Conservation (phyloP, 2,113 vertebrate genomes). For the Thinocorus orbignyianus region DNA sequence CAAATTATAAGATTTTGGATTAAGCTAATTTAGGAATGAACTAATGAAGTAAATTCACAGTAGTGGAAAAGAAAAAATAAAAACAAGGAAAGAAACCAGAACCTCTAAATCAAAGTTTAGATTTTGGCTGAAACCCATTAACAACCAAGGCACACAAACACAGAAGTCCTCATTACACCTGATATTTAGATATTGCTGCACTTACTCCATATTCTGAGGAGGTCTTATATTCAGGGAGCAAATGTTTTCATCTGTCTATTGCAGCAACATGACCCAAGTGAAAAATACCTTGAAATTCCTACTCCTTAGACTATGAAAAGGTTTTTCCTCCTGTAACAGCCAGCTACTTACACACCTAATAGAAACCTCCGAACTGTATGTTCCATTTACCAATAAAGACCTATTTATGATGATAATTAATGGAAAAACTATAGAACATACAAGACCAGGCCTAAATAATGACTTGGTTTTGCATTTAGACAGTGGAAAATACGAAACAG, state of each 20-base stretch:
- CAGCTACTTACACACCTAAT: not conserved
- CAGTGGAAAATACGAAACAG: not conserved
- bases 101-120: not conserved
- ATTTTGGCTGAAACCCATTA: not conserved
- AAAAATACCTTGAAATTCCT: not conserved
- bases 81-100: not conserved
- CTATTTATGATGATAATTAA: not conserved
- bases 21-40: not conserved
- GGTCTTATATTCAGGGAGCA: not conserved
- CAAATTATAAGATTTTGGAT: not conserved
- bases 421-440: not conserved
- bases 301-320: not conserved
- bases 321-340: not conserved
- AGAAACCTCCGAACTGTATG: not conserved
- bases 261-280: not conserved
- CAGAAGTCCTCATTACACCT: not conserved
- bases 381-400: not conserved
- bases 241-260: not conserved
- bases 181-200: not conserved
- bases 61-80: no score
- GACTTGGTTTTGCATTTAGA: not conserved
- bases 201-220: not conserved
- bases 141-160: not conserved
- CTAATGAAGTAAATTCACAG: not conserved
- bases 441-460: not conserved